These are phyloP conservation scores for Polylopha cassiicola DNA, from an alignment of 2,888 invertebrate species.

Conservation along the genomic window DNA sequence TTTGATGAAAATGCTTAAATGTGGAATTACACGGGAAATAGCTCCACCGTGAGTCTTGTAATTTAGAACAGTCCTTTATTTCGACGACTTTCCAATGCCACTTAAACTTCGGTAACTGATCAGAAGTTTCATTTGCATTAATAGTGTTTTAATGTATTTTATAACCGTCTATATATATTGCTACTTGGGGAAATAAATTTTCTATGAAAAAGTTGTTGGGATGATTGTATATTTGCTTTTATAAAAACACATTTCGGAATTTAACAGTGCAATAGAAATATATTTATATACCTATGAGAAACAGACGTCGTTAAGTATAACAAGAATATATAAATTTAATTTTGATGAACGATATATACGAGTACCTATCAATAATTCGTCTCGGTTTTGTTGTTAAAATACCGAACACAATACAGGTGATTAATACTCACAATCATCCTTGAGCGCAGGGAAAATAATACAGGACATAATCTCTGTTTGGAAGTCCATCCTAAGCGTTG, in stretches of 20 bases:
- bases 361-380: no score
- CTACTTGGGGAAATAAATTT: no score
- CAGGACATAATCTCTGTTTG: constrained; percentile 15
- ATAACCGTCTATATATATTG: no score
- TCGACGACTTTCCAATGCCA: constrained; percentile 30
- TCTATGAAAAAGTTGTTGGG: no score
- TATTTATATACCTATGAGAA: no score
- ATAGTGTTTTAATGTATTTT: no score
- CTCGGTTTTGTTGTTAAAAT: constrained; percentile 10
- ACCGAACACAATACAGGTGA: constrained; percentile 15
- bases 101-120: constrained; percentile 28
- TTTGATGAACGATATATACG: no score
- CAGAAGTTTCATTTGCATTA: constrained; percentile 22
- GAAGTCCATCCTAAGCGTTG: constrained; percentile 16
- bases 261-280: no score
- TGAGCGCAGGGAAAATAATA: constrained; percentile 9
- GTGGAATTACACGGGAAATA: constrained; percentile 28
- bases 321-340: no score
- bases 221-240: no score
- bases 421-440: constrained; percentile 9
- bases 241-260: no score
- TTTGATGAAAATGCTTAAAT: constrained; percentile 49
- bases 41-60: constrained; percentile 29
- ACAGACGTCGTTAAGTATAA: no score
- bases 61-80: constrained; percentile 32